These are phyloP conservation scores for Ceyx melanurus DNA, from an alignment of 2,113 vertebrate species.

Conservation along the genomic window DNA sequence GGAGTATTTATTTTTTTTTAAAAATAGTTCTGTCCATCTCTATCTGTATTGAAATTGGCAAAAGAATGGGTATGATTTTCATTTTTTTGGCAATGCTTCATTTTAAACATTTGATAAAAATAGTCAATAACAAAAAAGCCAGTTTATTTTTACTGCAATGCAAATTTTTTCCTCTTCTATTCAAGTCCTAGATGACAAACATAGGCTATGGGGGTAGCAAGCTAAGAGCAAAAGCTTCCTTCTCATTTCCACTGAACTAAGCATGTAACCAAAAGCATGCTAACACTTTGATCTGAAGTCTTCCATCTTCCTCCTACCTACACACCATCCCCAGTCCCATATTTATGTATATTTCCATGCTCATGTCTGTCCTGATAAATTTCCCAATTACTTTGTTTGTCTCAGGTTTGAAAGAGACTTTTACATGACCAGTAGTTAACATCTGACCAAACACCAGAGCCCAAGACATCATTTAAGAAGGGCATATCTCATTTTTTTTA, in stretches of 20 bases:
- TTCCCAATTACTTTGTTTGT: background rate
- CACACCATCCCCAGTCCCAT: background rate
- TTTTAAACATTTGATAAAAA: slow-evolving; percentile 80
- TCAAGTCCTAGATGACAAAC: slow-evolving; percentile 47
- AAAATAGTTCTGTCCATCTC: slow-evolving; percentile 78
- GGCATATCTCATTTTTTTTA: background rate
- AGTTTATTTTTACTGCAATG: slow-evolving; percentile 75
- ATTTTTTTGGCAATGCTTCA: slow-evolving; percentile 71
- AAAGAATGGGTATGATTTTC: slow-evolving; percentile 80
- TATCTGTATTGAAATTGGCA: slow-evolving; percentile 81
- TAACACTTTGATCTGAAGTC: background rate
- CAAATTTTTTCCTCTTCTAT: slow-evolving; percentile 50
- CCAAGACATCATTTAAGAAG: background rate
- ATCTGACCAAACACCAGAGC: background rate
- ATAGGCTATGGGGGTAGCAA: background rate
- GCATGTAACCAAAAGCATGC: slow-evolving; percentile 2
- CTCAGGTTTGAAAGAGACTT: background rate
- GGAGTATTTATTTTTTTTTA: slow-evolving; percentile 80
- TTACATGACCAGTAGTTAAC: background rate
- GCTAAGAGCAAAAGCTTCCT: background rate
- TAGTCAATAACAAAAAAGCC: slow-evolving; percentile 76
- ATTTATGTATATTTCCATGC: background rate
- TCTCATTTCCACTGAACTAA: slow-evolving; percentile 38
- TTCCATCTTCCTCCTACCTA: background rate
- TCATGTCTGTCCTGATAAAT: background rate